Conservation (phyloP, 1,140 invertebrate genomes). For the Thaumatotibia leucotreta region DNA sequence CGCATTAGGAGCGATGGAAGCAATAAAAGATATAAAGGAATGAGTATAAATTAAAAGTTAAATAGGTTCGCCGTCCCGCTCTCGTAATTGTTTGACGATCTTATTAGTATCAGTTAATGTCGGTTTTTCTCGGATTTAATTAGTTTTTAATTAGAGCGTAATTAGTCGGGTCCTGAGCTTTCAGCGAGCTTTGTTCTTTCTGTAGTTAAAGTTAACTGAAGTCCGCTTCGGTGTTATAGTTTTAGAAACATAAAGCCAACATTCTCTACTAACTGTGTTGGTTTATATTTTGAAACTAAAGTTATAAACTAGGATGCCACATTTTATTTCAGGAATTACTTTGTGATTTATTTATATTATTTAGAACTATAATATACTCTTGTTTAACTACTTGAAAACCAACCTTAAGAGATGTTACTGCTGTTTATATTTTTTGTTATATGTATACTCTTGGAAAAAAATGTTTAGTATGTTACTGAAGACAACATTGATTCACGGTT, state of each 20-base stretch:
- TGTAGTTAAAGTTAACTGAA: constrained; percentile 4
- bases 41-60: constrained; percentile 77
- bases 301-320: too few species aligned
- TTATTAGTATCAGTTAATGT: constrained; percentile 77
- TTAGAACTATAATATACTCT: too few species aligned
- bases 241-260: background rate
- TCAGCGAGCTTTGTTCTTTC: constrained; percentile 25
- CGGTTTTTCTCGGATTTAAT: constrained; percentile 74
- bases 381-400: too few species aligned
- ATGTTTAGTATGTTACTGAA: too few species aligned
- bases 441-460: too few species aligned
- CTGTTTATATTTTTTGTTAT: too few species aligned
- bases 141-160: constrained; percentile 71
- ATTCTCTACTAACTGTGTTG: too few species aligned
- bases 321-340: too few species aligned
- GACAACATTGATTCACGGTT: too few species aligned
- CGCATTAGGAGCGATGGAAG: constrained; percentile 75
- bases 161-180: constrained; percentile 48
- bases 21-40: constrained; percentile 77
- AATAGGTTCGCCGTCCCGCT: constrained; percentile 59
- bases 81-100: constrained; percentile 74
- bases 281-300: too few species aligned
- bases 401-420: too few species aligned
- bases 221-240: background rate
- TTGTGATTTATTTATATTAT: too few species aligned